A percentile compares a stretch with the other conserved stretches of the same genome.
phyloP scores from a whole-genome alignment of 30 jellyfish, hydroid and myxozoan genomes.

The Phacellophora camtschatica region DNA sequence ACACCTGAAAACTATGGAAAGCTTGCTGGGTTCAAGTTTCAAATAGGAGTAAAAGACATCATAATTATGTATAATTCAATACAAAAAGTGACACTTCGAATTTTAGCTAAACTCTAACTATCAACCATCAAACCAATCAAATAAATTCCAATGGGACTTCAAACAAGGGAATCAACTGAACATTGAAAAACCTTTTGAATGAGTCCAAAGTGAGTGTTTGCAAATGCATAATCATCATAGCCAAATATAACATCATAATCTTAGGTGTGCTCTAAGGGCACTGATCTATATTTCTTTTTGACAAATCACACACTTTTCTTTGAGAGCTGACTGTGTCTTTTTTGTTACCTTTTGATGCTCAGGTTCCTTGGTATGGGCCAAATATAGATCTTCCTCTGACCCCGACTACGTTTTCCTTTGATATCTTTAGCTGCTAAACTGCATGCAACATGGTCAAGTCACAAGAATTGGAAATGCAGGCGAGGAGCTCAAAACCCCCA shows the following conservation, averaged over 20 bases:
- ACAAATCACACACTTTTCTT: not conserved
- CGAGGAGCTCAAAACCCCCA: not conserved
- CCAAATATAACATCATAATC: not conserved
- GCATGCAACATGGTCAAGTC: not conserved
- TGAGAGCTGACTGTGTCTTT: not conserved
- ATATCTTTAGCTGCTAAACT: not conserved
- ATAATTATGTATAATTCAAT: no score
- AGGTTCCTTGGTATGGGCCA: not conserved
- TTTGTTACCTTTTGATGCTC: not conserved
- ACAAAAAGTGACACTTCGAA: no score
- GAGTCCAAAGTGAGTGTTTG: no score
- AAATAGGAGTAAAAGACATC: no score
- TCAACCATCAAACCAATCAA: no score
- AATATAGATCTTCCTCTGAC: not conserved
- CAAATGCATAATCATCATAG: no score
- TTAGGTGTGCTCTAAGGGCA: not conserved
- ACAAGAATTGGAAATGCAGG: not conserved
- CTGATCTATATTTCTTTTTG: not conserved
- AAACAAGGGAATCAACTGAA: no score
- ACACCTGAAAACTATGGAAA: no score
- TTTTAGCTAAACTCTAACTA: no score
- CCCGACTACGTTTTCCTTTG: not conserved
- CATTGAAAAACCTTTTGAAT: no score
- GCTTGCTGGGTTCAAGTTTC: no score
- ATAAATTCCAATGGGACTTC: no score